Evolutionary conservation across 1,140 invertebrate species (phyloP).

Genomic region (Drosophila persimilis): DNA sequence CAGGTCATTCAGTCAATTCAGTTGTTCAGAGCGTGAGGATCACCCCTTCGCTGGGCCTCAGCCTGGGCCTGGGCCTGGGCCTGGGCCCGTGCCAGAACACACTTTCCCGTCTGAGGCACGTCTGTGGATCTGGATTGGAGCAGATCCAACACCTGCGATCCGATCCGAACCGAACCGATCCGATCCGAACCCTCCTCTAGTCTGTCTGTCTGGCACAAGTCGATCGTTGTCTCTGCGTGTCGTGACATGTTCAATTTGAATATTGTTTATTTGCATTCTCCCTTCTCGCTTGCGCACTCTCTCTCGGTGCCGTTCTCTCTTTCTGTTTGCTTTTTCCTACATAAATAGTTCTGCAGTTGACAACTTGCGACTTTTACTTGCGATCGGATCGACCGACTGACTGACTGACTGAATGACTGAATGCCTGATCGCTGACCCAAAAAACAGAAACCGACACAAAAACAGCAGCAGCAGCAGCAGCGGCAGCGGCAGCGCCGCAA

Average conservation of each 20-base stretch:
- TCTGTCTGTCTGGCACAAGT: conserved; percentile 33
- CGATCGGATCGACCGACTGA: conserved; percentile 34
- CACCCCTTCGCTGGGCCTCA: neutral
- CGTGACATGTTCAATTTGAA: conserved; percentile 71
- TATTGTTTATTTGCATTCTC: conserved; percentile 71
- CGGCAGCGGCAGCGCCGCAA: conserved; percentile 11
- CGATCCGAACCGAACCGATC: neutral
- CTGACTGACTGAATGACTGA: too few relatives aligned
- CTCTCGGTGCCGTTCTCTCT: conserved; percentile 30
- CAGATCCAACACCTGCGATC: neutral
- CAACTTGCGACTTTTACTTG: conserved; percentile 73
- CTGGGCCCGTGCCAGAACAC: conserved; percentile 22
- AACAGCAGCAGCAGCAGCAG: too few relatives aligned
- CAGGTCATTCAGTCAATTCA: conserved; percentile 54
- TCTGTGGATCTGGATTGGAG: conserved; percentile 17
- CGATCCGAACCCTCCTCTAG: neutral
- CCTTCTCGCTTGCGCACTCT: conserved; percentile 11
- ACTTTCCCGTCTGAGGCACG: conserved; percentile 39
- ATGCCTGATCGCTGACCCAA: conserved; percentile 56
- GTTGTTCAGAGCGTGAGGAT: conserved; percentile 3
- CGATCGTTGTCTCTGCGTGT: conserved; percentile 44
- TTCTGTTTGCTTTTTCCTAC: conserved; percentile 61
- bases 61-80: conserved; percentile 7
- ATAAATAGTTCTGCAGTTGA: conserved; percentile 43
- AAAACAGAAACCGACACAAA: conserved; percentile 47